A percentile compares a stretch with the other conserved stretches of the same genome.
These are phyloP conservation scores for Hydrozoanthus tunicans DNA, from an alignment of 64 coral and sea anemone genomes.

Conservation along the genomic window DNA sequence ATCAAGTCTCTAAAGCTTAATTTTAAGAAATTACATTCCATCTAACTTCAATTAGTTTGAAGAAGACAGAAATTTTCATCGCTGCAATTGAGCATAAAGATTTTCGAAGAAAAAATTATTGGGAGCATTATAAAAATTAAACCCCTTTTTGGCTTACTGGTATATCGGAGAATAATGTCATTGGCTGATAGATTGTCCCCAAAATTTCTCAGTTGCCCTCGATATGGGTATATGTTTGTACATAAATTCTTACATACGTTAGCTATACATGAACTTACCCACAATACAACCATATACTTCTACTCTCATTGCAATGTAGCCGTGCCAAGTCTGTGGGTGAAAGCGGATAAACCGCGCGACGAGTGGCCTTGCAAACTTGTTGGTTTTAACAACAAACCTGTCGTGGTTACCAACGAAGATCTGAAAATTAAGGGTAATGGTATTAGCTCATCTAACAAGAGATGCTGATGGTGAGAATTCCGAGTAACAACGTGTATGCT, in stretches of 20 bases:
- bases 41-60: too few relatives aligned
- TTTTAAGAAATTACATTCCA: too few relatives aligned
- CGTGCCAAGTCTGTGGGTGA: constrained; percentile 49
- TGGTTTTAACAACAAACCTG: constrained; percentile 44
- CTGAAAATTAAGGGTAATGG: background rate
- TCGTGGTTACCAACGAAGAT: constrained; percentile 69
- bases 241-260: background rate
- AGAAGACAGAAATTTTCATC: too few relatives aligned
- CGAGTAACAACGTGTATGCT: too few relatives aligned
- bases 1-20: too few relatives aligned
- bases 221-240: background rate
- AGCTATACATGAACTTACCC: background rate
- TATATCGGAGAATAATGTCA: background rate
- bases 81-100: too few relatives aligned
- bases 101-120: too few relatives aligned
- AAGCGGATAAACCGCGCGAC: constrained; percentile 51
- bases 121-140: background rate
- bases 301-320: constrained; percentile 60
- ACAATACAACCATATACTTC: constrained; percentile 69
- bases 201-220: background rate
- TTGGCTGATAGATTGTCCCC: background rate
- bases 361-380: constrained; percentile 45
- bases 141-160: too few relatives aligned
- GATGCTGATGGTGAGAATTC: too few relatives aligned
- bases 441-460: too few relatives aligned